Percentiles rank a stretch among this genome's conserved stretches.
phyloP scores from a whole-genome alignment of 2,888 invertebrate genomes.

The Fragum fragum region DNA sequence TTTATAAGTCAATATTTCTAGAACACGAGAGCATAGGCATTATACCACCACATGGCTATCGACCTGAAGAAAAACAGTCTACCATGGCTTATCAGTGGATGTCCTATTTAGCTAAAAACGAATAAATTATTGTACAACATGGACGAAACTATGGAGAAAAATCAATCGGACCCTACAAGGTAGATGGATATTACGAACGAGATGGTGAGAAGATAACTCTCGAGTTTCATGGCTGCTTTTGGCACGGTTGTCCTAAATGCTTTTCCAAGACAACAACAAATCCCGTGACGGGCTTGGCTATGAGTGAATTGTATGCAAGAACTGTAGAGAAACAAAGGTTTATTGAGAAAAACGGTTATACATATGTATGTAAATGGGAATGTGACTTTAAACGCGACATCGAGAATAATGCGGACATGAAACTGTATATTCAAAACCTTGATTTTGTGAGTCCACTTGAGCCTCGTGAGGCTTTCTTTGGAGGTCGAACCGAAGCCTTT shows the following conservation, averaged over 20 bases:
- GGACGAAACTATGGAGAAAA: conserved; percentile 38
- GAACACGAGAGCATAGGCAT: conserved; percentile 47
- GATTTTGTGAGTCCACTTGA: conserved; percentile 63
- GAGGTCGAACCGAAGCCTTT: too few relatives aligned
- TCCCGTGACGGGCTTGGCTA: conserved; percentile 23
- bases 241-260: conserved; percentile 47
- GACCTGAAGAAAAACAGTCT: conserved; percentile 63
- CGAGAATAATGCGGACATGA: conserved; percentile 54
- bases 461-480: conserved; percentile 74
- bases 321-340: conserved; percentile 36
- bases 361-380: conserved; percentile 37
- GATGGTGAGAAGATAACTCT: conserved; percentile 17
- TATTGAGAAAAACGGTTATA: conserved; percentile 34
- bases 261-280: conserved; percentile 33
- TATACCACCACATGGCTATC: conserved; percentile 61
- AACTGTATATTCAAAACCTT: conserved; percentile 49
- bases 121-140: conserved; percentile 36
- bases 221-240: conserved; percentile 42
- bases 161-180: conserved; percentile 32
- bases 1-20: conserved; percentile 52
- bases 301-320: conserved; percentile 38
- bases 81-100: conserved; percentile 58
- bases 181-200: conserved; percentile 37
- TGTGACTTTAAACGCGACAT: conserved; percentile 59
- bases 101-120: conserved; percentile 38